phyloP scores from a whole-genome alignment of 2,888 invertebrate genomes.

The Syrphus vitripennis region DNA sequence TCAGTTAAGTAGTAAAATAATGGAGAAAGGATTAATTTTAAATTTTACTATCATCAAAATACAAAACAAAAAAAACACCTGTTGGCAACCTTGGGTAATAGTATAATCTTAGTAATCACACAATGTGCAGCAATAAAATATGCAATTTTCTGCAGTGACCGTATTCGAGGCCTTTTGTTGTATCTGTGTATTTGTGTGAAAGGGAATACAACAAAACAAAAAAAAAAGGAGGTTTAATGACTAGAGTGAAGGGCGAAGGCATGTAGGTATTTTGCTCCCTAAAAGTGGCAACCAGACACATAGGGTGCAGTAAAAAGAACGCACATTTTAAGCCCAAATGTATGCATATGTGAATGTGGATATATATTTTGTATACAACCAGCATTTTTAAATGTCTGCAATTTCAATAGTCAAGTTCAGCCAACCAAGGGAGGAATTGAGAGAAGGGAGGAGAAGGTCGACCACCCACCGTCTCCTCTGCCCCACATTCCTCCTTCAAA shows the following conservation, averaged over 20 bases:
- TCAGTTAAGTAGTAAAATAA: too few species aligned
- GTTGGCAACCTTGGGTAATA: neutral
- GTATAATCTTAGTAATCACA: slow-evolving; percentile 61
- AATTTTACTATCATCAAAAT: too few species aligned
- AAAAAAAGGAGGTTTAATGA: slow-evolving; percentile 2
- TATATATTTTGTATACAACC: neutral
- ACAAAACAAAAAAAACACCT: too few species aligned
- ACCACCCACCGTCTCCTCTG: neutral
- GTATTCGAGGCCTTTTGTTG: slow-evolving; percentile 70
- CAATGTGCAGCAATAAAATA: slow-evolving; percentile 69
- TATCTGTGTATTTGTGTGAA: neutral
- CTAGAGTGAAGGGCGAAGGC: neutral
- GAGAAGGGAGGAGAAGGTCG: neutral
- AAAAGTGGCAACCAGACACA: slow-evolving; percentile 59
- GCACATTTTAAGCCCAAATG: slow-evolving; percentile 35
- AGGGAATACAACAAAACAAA: neutral
- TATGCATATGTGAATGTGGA: neutral
- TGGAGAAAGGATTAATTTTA: too few species aligned
- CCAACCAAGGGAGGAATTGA: slow-evolving; percentile 23
- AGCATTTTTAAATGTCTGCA: slow-evolving; percentile 60
- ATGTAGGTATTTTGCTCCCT: slow-evolving; percentile 19
- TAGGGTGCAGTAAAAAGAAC: slow-evolving; percentile 44
- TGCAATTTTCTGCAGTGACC: slow-evolving; percentile 71
- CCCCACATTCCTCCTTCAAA: neutral
- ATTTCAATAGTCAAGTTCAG: slow-evolving; percentile 72